phyloP scores from a whole-genome alignment of 2,797 vertebrate genomes.

The Lutjanus campechanus region DNA sequence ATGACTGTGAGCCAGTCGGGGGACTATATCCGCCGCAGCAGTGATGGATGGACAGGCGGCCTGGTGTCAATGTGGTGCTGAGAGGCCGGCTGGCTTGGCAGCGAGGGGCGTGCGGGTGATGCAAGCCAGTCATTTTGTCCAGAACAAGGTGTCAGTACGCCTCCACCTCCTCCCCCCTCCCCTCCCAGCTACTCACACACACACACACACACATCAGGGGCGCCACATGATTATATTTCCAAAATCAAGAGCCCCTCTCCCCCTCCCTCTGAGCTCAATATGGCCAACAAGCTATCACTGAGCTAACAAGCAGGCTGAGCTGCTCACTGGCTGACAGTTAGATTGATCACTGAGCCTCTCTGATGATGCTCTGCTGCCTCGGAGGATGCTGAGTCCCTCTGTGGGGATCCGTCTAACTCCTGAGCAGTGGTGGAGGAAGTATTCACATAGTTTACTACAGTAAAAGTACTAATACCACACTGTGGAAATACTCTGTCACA shows the following conservation, averaged over 20 bases:
- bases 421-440: no score
- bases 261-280: constrained; percentile 26
- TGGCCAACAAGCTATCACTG: constrained; percentile 58
- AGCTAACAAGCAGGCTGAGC: constrained; percentile 48
- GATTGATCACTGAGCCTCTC: constrained; percentile 5
- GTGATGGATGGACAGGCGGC: constrained; percentile 54
- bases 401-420: not conserved
- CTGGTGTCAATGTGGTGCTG: constrained; percentile 65
- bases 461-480: no score
- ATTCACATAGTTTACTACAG: no score
- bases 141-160: constrained; percentile 73
- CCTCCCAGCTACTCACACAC: not conserved
- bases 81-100: constrained; percentile 56
- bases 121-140: constrained; percentile 65
- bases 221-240: constrained; percentile 70
- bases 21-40: constrained; percentile 41
- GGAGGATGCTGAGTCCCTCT: not conserved
- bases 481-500: no score
- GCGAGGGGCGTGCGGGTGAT: constrained; percentile 46
- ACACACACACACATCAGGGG: constrained; percentile 31
- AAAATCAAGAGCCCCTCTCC: constrained; percentile 36
- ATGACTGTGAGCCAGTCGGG: constrained; percentile 52
- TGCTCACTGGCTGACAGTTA: constrained; percentile 30
- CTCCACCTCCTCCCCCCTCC: not conserved
- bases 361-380: not conserved